Base-by-base conservation (phyloP, 1,140 invertebrate genomes). In the Habropoda laboriosa region DNA sequence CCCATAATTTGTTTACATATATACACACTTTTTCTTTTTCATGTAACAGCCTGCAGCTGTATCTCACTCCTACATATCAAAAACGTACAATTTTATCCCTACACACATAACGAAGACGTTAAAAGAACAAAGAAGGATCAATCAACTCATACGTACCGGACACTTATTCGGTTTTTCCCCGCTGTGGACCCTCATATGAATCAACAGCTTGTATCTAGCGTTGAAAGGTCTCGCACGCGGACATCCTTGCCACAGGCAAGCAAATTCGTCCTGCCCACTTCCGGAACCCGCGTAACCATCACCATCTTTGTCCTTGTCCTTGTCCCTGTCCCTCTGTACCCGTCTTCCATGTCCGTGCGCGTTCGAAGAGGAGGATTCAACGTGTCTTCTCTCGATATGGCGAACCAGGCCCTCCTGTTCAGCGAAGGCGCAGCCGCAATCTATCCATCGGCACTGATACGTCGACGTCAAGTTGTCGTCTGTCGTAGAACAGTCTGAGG, bases 161-260 rank as follows among this genome's bases (percentile, higher is more conserved):
- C 98, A 99, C 93, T 98, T 97, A 91, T 99, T 99, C 0, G 98
- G 98, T 88, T 99, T 99, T 89, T 99, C 98, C 21, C 98, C 98
- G 51, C 97, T 98, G 90, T 99, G 98, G 0, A 99, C 98, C 12
- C 98, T 92, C 98, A 99, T 99, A 91, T 99, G 98, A 76, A 99
- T 99, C 12, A 99, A 94, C 8, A 99, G 93, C 90, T 99, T 99
- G 94, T 99, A 99, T 68, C 98, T 94, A 0, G 98, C 98, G 92
- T 99, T 99, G 92, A 99, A 99, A 0, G 98, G 97, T 49, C 96
- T 94, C 60, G 96, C 94, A 40, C 98, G 94, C 0, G 96, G 96
- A 93, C 98, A 99, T 3, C 96, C 96, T 57, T 95, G 93, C 98
- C 98, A 99, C 57, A 97, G 95, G 91, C 98, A 99, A 24, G 97